These are phyloP conservation scores for Dicerorhinus sumatrensis DNA, from an alignment of 2,113 vertebrate species.

Conservation along the genomic window DNA sequence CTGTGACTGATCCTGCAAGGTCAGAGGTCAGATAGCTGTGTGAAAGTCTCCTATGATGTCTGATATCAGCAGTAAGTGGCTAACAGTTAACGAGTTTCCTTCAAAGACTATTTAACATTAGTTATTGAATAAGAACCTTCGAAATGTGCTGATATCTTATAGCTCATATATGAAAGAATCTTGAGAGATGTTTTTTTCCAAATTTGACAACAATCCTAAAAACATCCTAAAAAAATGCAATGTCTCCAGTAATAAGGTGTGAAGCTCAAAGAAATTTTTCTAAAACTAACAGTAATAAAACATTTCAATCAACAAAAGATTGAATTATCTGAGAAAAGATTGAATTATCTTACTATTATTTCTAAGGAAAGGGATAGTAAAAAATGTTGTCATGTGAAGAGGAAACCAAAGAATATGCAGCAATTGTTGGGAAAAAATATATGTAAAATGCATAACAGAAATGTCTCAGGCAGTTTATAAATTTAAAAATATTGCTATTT, in stretches of 20 bases:
- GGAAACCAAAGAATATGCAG: not conserved
- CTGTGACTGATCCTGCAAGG: not conserved
- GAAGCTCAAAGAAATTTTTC: not conserved
- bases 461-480: not conserved
- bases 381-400: not conserved
- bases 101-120: not conserved
- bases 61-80: not conserved
- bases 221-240: not conserved
- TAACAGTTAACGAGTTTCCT: not conserved
- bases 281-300: slow-evolving; percentile 32
- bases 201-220: slow-evolving; percentile 41
- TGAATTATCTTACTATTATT: not conserved
- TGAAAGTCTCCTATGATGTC: not conserved
- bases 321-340: slow-evolving; percentile 16
- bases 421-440: not conserved
- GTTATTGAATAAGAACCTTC: not conserved
- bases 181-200: not conserved
- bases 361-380: not conserved
- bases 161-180: not conserved
- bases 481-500: not conserved
- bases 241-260: not conserved
- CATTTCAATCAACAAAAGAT: not conserved
- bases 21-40: not conserved
- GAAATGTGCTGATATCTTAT: not conserved
- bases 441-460: not conserved